Conservation (phyloP, 1,140 invertebrate species). For the Glossosoma conforme region DNA sequence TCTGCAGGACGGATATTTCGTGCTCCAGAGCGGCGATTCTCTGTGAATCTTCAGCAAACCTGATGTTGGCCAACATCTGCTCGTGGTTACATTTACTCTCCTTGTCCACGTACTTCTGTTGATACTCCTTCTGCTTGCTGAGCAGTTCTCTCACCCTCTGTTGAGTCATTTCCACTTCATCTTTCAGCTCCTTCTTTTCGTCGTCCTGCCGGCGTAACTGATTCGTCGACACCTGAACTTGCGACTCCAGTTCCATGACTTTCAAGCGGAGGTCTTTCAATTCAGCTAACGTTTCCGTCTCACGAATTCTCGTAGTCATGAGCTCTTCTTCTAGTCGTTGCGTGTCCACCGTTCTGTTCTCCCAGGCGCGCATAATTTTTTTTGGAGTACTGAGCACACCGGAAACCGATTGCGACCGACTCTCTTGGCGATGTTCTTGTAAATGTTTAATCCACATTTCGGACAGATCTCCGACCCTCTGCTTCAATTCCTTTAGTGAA, state of each 20-base stretch:
- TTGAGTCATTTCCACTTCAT: constrained; percentile 63
- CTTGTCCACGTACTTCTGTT: constrained; percentile 65
- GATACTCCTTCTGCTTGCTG: constrained; percentile 71
- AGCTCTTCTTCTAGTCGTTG: constrained; percentile 82
- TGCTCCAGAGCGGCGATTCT: constrained; percentile 83
- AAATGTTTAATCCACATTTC: constrained; percentile 54
- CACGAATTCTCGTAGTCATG: constrained; percentile 78
- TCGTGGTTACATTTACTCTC: constrained; percentile 80
- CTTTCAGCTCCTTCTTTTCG: constrained; percentile 73
- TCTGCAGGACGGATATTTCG: constrained; percentile 82
- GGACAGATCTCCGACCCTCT: constrained; percentile 76
- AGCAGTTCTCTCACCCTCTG: constrained; percentile 66
- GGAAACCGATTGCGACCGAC: constrained; percentile 34
- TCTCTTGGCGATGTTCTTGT: constrained; percentile 38
- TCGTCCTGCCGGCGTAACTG: constrained; percentile 86
- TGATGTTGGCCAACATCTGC: constrained; percentile 81
- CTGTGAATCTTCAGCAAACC: constrained; percentile 86
- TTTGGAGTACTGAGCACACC: constrained; percentile 53
- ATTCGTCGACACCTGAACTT: constrained; percentile 87
- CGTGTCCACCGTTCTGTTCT: constrained; percentile 50
- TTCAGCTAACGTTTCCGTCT: constrained; percentile 85
- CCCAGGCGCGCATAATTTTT: constrained; percentile 48
- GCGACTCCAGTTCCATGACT: constrained; percentile 92
- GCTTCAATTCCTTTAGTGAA: constrained; percentile 84
- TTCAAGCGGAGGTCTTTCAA: constrained; percentile 86